These are phyloP conservation scores for Microctonus hyperodae DNA, from an alignment of 2,888 invertebrate genomes.

Conservation along the genomic window DNA sequence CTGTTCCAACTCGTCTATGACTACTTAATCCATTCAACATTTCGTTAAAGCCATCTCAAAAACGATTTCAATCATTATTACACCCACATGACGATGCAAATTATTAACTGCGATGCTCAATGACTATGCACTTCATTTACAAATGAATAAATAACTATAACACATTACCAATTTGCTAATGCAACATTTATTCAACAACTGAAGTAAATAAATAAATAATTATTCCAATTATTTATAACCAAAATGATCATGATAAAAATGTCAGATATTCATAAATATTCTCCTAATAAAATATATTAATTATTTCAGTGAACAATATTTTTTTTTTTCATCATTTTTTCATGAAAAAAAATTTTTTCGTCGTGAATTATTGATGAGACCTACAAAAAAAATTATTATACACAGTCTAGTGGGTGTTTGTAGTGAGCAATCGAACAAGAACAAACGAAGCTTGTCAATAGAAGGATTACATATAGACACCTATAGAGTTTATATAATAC, in stretches of 20 bases:
- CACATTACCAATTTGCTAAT: conserved; percentile 8
- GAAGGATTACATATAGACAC: background rate
- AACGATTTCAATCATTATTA: no score
- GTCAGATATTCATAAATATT: background rate
- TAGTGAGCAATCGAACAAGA: background rate
- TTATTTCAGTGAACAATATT: no score
- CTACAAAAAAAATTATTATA: background rate
- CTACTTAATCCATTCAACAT: no score
- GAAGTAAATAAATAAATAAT: no score
- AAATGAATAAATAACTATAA: background rate
- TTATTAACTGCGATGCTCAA: background rate
- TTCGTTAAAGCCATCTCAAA: no score
- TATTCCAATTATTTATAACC: no score
- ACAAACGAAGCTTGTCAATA: background rate
- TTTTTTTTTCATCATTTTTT: background rate
- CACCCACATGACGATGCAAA: no score
- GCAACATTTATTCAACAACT: no score
- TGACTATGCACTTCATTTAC: background rate
- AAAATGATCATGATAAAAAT: background rate
- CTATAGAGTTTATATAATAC: background rate
- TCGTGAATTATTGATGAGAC: background rate
- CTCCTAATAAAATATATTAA: background rate
- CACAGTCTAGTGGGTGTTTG: background rate
- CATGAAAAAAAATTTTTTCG: background rate
- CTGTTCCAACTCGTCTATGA: no score